Conservation (phyloP, 2,797 vertebrate species). For the Lophius americanus region DNA sequence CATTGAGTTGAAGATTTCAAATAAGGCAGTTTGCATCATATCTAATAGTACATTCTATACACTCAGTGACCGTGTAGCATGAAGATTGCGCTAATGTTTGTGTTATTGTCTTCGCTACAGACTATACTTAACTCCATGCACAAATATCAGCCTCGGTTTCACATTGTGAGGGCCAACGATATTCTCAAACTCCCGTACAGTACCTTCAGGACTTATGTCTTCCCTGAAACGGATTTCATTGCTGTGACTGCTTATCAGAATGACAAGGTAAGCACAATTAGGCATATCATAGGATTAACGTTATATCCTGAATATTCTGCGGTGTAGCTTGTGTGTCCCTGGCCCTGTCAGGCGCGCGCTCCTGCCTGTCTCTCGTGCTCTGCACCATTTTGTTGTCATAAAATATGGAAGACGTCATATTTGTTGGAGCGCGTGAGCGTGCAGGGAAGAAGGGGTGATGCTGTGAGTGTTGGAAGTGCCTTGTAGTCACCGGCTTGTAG, state of each 20-base stretch:
- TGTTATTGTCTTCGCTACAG: slow-evolving; percentile 74
- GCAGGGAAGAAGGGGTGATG: slow-evolving; percentile 1
- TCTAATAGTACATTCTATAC: too few relatives aligned
- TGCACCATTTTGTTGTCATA: slow-evolving; percentile 72
- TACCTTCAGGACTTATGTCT: slow-evolving; percentile 97
- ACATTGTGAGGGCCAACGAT: slow-evolving; percentile 97
- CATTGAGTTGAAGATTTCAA: too few relatives aligned
- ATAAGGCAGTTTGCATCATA: too few relatives aligned
- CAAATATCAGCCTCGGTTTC: slow-evolving; percentile 97
- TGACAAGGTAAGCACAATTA: slow-evolving; percentile 89
- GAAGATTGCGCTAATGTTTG: background rate
- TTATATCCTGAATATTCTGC: background rate
- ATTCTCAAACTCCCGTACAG: slow-evolving; percentile 97
- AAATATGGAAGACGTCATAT: slow-evolving; percentile 73
- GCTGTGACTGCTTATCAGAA: slow-evolving; percentile 99
- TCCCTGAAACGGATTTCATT: slow-evolving; percentile 98
- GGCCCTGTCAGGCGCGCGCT: slow-evolving; percentile 14
- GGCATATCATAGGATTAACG: background rate
- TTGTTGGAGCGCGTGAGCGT: slow-evolving; percentile 38
- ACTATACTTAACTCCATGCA: slow-evolving; percentile 98
- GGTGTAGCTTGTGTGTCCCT: background rate
- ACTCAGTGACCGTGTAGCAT: background rate
- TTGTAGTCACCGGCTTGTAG: slow-evolving; percentile 46
- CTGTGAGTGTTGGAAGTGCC: slow-evolving; percentile 21
- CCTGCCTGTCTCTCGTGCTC: slow-evolving; percentile 19